Evolutionary conservation across 92 coral and sea anemone species (phyloP), one percentile per base, ranked within the genome.

Genomic region (Pocillopora grandis): DNA sequence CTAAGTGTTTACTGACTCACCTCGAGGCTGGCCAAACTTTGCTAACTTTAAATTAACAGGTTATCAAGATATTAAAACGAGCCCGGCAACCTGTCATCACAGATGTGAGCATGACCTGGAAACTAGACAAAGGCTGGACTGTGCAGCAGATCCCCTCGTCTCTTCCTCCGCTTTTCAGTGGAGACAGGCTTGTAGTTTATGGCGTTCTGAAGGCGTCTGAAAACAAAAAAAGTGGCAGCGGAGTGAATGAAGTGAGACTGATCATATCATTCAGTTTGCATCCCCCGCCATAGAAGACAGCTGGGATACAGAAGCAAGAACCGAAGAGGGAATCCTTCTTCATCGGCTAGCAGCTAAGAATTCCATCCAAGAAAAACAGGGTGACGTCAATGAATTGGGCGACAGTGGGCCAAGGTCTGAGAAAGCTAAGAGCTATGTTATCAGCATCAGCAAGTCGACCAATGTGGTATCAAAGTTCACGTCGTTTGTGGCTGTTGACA

Each of bases 401-500:
- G 48, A 49, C 76, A 21, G 79, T 15, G 77, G 33, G 20, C n/a
- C 16, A 10, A 82, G 79, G 35, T 12, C 62, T 60, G 85, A 82
- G 5, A 69, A 70, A 20, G 52, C 58, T 69, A 80, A 72, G 78
- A 68, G 76, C 57, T 65, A 36, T 64, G 85, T 89, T 31, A 85
- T 94, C 58, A 84, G 83, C 57, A 65, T 94, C 57, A 94, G 98
- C 79, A 85, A 89, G 77, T 76, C 93, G 42, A 84, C 98, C 3
- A 92, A 78, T 70, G 95, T 94, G 3, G 89, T 92, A 12, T 94
- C 94, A 56, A 87, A 93, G 81, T 74, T 78, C 49, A 94, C 98
- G 20, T 88, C 93, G 21, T 91, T 94, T 79, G 92, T 94, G 61
- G 98, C 95, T 36, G 90, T 94, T n/a, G 95, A 92, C 77, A 87